Evolutionary conservation across 2,113 vertebrate species (phyloP), one percentile per base, ranked within the genome.

Genomic region (Rhadina sibilatrix): DNA sequence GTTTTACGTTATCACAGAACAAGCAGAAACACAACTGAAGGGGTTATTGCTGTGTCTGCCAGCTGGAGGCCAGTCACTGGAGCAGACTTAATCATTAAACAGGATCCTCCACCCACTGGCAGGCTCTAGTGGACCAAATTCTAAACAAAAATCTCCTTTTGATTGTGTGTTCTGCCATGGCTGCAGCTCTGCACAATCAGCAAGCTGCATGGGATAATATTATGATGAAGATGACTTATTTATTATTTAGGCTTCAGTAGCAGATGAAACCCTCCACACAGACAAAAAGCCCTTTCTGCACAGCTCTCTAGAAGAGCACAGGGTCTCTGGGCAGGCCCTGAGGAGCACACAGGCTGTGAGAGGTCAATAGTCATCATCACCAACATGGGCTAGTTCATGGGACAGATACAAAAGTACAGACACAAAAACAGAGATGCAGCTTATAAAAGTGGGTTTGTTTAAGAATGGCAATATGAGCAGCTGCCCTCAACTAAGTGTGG

Each of bases 21-120:
- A 95, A 96, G 85, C 83, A 96, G 94, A 92, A 94, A 89, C 94
- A 96, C 85, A 95, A 93, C 85, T 90, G 79, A 78, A 96, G 76
- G 79, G 88, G 90, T 93, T 95, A 96, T 83, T 84, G n/a, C 78
- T 80, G 42, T 66, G 47, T 49, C 86, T 96, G 95, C 89, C 93
- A 96, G 95, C 78, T 83, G 81, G 65, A 90, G 91, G 37, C 78
- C 74, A 77, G 87, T 68, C 75, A 93, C 74, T 87, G 42, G 61
- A 94, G 82, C 89, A 96, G 74, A 87, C 87, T 90, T 90, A 94
- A 90, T 91, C 75, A 81, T 78, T 93, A 92, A 90, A 63, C n/a
- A 74, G 85, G 52, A 90, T 92, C 50, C 85, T 91, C 22, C 59
- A 96, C 47, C 64, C 63, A 54, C 11, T 91, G 71, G 42, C 52